Percentiles rank a stretch among this genome's conserved stretches.
These are phyloP conservation scores for Trichoplusia ni DNA, from an alignment of 1,140 invertebrate species.

Conservation along the genomic window DNA sequence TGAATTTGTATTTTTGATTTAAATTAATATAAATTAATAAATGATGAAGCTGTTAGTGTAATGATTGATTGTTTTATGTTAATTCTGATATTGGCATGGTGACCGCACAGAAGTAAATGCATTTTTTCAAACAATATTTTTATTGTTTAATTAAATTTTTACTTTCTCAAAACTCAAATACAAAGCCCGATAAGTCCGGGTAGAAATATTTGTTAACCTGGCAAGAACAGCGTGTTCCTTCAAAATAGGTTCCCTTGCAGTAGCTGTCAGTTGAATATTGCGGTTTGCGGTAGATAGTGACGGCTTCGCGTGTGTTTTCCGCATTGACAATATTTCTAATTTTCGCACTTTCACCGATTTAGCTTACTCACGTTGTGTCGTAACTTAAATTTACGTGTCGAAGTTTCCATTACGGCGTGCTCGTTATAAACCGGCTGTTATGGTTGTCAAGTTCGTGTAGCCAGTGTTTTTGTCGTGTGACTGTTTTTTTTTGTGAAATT, in stretches of 20 bases:
- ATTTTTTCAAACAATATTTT: too few species aligned
- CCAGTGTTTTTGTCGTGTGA: slow-evolving; percentile 54
- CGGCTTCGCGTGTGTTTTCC: slow-evolving; percentile 30
- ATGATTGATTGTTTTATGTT: too few species aligned
- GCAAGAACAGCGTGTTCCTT: slow-evolving; percentile 22
- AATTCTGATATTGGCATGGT: too few species aligned
- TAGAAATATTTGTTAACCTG: not conserved
- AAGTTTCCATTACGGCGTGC: slow-evolving; percentile 8
- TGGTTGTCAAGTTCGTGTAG: slow-evolving; percentile 28
- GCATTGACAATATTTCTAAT: slow-evolving; percentile 44
- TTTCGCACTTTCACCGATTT: slow-evolving; percentile 65
- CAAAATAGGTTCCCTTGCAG: slow-evolving; percentile 36
- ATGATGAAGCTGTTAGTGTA: too few species aligned
- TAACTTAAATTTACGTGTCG: slow-evolving; percentile 19
- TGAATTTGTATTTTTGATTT: too few species aligned
- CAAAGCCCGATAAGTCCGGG: too few species aligned
- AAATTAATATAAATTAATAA: too few species aligned
- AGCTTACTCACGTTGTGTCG: slow-evolving; percentile 39
- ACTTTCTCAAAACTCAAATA: too few species aligned
- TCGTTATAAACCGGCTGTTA: not conserved
- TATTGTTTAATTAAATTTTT: too few species aligned
- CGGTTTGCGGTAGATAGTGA: slow-evolving; percentile 58
- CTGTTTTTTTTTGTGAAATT: slow-evolving; percentile 65
- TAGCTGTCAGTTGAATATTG: slow-evolving; percentile 65
- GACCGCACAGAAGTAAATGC: too few species aligned